Conservation (phyloP, 2,888 invertebrate genomes). For the Aphrophora alni region DNA sequence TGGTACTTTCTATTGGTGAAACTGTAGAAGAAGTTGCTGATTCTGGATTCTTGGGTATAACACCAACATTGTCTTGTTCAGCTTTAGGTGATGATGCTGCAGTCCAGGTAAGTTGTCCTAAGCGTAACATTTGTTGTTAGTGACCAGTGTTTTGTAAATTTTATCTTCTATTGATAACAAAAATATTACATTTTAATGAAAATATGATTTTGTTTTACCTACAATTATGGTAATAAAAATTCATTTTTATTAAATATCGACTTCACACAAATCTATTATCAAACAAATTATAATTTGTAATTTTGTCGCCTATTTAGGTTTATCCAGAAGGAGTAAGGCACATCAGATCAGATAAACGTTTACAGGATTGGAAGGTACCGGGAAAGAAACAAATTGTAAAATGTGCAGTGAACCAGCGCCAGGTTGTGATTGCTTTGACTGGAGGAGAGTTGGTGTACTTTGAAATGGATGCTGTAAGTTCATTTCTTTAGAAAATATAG, state of each 20-base stretch:
- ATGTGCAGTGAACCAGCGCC: slow-evolving; percentile 97
- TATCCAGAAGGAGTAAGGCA: slow-evolving; percentile 99
- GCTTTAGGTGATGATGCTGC: slow-evolving; percentile 97
- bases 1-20: slow-evolving; percentile 98
- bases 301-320: slow-evolving; percentile 62
- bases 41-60: slow-evolving; percentile 98
- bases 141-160: too few relatives aligned
- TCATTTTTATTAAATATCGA: too few relatives aligned
- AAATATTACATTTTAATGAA: too few relatives aligned
- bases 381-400: slow-evolving; percentile 96
- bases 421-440: slow-evolving; percentile 96
- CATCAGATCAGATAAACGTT: slow-evolving; percentile 96
- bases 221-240: too few relatives aligned
- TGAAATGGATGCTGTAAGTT: slow-evolving; percentile 96
- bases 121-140: too few relatives aligned
- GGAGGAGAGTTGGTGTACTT: slow-evolving; percentile 99
- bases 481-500: too few relatives aligned
- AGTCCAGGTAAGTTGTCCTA: slow-evolving; percentile 85
- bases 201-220: too few relatives aligned
- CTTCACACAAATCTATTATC: too few relatives aligned
- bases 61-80: slow-evolving; percentile 97
- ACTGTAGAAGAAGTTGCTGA: slow-evolving; percentile 99
- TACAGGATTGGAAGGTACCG: slow-evolving; percentile 99
- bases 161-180: too few relatives aligned
- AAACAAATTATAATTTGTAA: too few relatives aligned